Evolutionary conservation across 2,888 invertebrate species (phyloP).

Genomic region (Carabus problematicus): DNA sequence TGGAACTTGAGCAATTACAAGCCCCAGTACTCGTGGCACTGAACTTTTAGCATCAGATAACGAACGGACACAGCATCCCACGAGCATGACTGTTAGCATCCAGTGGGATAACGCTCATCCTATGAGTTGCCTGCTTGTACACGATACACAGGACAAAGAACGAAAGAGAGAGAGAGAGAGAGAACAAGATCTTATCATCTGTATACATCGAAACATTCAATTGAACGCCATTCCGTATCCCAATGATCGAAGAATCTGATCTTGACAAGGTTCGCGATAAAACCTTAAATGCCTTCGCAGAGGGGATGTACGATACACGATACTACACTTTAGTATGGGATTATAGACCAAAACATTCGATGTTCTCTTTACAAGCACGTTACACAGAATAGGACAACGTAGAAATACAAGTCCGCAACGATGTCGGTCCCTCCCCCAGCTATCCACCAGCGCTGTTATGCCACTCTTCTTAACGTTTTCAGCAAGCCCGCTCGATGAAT

Average conservation of each 20-base stretch:
- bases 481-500: conserved; percentile 18
- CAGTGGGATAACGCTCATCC: too few relatives aligned
- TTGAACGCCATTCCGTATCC: conserved; percentile 2
- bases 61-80: too few relatives aligned
- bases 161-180: background rate
- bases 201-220: conserved; percentile 7
- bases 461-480: background rate
- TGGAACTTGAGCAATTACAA: too few relatives aligned
- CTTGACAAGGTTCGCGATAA: background rate
- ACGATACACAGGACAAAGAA: too few relatives aligned
- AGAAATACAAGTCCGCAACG: conserved; percentile 31
- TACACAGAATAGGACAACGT: conserved; percentile 19
- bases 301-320: background rate
- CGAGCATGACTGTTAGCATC: too few relatives aligned
- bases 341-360: conserved; percentile 26
- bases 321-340: background rate
- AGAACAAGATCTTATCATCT: background rate
- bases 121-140: too few relatives aligned
- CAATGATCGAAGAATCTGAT: conserved; percentile 1
- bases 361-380: conserved; percentile 31
- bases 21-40: too few relatives aligned
- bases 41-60: too few relatives aligned
- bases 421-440: background rate
- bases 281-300: conserved; percentile 4
- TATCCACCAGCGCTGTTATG: background rate